Conservation (phyloP, 2,113 vertebrate genomes). For the Salvator merianae region DNA sequence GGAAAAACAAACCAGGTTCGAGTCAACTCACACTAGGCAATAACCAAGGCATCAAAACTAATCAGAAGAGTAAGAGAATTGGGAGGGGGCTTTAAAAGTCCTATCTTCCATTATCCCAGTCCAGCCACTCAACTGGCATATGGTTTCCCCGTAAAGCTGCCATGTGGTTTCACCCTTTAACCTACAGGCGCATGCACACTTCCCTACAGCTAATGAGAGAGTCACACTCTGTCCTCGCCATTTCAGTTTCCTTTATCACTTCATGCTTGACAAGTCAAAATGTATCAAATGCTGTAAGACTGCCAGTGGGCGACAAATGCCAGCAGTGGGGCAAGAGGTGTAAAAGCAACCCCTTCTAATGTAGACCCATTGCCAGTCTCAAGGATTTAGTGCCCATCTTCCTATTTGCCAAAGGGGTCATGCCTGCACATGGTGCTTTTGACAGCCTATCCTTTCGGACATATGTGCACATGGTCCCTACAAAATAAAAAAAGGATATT, state of each 20-base stretch:
- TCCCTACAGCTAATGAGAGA: not conserved
- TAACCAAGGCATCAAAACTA: not conserved
- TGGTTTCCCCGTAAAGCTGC: not conserved
- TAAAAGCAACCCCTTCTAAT: not conserved
- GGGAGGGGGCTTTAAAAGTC: not conserved
- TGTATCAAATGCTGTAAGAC: not conserved
- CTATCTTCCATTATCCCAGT: not conserved
- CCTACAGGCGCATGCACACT: not conserved
- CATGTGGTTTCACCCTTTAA: not conserved
- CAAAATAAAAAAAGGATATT: not conserved
- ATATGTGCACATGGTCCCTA: not conserved
- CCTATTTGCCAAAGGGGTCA: not conserved
- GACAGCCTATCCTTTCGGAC: not conserved
- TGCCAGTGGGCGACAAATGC: not conserved
- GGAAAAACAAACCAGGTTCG: no score
- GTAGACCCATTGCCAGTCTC: not conserved
- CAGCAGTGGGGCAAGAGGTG: not conserved
- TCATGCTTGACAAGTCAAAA: not conserved
- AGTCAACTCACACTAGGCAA: no score
- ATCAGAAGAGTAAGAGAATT: not conserved
- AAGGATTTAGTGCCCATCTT: not conserved
- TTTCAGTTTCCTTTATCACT: not conserved
- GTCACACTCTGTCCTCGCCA: not conserved
- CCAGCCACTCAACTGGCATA: not conserved
- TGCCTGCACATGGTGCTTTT: not conserved